Evolutionary conservation across 2,113 vertebrate species (phyloP).

Genomic region (Cairina moschata): DNA sequence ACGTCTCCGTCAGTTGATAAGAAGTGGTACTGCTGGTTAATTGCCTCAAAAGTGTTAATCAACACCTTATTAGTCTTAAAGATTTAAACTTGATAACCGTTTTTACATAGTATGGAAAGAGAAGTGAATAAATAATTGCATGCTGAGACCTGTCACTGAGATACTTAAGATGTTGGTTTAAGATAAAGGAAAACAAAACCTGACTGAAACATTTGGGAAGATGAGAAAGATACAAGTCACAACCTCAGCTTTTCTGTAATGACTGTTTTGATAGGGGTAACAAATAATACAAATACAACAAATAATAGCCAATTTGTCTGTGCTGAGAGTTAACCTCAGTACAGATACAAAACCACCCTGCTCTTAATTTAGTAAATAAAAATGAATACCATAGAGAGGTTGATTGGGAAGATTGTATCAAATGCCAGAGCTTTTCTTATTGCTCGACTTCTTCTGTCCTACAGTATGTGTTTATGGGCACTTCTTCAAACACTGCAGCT

Average conservation of each 20-base stretch:
- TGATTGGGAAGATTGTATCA: neutral
- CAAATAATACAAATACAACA: neutral
- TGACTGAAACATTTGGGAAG: neutral
- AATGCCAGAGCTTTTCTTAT: neutral
- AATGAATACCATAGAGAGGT: neutral
- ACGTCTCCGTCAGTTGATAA: neutral
- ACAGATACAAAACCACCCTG: neutral
- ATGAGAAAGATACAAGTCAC: slow-evolving; percentile 1
- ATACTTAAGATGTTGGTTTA: slow-evolving; percentile 40
- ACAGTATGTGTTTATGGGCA: neutral
- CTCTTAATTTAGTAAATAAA: neutral
- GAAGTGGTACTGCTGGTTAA: slow-evolving; percentile 19
- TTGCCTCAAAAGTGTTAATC: slow-evolving; percentile 42
- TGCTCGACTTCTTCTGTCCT: neutral
- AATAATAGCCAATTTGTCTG: neutral
- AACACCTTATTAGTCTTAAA: slow-evolving; percentile 44
- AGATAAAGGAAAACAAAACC: slow-evolving; percentile 30
- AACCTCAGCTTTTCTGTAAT: neutral
- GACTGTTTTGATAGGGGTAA: neutral
- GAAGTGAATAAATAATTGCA: slow-evolving; percentile 47
- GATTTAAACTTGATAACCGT: slow-evolving; percentile 3
- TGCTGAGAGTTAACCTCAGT: neutral
- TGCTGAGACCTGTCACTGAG: slow-evolving; percentile 46
- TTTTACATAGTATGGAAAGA: slow-evolving; percentile 25
- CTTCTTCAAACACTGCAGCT: neutral